Conservation (phyloP, 2,113 vertebrate genomes). For the Nerophis ophidion region DNA sequence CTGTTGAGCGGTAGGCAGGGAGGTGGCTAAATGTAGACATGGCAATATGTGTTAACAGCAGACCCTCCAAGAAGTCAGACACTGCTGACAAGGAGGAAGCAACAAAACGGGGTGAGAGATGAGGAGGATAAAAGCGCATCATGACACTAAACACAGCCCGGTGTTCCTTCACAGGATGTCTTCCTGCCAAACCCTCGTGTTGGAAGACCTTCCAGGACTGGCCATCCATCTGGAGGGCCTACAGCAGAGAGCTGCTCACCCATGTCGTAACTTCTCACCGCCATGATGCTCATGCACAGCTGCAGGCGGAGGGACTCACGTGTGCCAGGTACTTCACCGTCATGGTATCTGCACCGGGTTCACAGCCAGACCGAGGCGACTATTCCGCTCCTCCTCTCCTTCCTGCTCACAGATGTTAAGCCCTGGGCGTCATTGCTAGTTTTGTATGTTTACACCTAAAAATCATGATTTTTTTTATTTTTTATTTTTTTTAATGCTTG, state of each 20-base stretch:
- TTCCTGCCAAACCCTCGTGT: slow-evolving; percentile 2
- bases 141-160: not conserved
- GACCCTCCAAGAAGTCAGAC: too few species aligned
- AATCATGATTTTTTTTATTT: too few species aligned
- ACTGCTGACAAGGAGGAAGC: too few species aligned
- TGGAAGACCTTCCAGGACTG: slow-evolving; percentile 8
- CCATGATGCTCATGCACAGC: slow-evolving; percentile 14
- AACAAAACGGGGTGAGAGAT: too few species aligned
- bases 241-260: slow-evolving; percentile 24
- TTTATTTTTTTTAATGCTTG: too few species aligned
- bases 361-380: not conserved
- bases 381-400: not conserved
- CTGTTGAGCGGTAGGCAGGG: slow-evolving; percentile 19
- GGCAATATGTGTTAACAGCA: not conserved
- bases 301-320: slow-evolving; percentile 11
- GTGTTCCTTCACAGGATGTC: not conserved
- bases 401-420: not conserved
- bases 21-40: slow-evolving; percentile 6
- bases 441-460: too few species aligned
- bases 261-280: slow-evolving; percentile 23
- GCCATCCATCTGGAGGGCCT: slow-evolving; percentile 23
- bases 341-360: slow-evolving; percentile 5
- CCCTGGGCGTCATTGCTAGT: not conserved
- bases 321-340: slow-evolving; percentile 10
- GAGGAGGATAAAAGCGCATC: not conserved